Base-by-base conservation (phyloP, 92 coral and sea anemone species). In the Pocillopora grandis region DNA sequence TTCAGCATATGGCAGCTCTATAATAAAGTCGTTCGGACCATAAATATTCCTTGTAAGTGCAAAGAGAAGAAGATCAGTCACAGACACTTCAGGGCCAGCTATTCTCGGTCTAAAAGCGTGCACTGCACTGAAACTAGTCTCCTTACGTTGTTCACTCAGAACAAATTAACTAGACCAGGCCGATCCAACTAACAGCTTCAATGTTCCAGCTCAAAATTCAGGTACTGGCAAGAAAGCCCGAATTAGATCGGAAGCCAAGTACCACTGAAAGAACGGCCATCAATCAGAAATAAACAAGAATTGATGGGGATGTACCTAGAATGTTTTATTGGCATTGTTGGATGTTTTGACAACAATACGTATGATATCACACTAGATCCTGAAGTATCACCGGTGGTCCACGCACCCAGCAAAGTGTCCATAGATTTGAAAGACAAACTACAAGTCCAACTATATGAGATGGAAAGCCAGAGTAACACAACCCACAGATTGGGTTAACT, bases 61-160 rank as follows among this genome's bases (percentile, higher is more conserved):
- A 73, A 60, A 12, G 64, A 16, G 35, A 70, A 58, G 19, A 70
- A 70, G 56, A 35, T 70, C 18, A 35, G 87, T 84, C 71, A 78
- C 77, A n/a, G 87, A 88, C 62, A 70, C 84, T 23, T 3, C 67
- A 2, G 87, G 84, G 6, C 91, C 84, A 35, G 88, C 88, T 42
- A 88, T 88, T 37, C 78, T 83, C 70, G 88, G 88, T 18, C 20
- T 79, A 73, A 72, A 84, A 76, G 85, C 78, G 17, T 79, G 88
- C 79, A 79, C 61, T 37, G 86, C 82, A 35, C 88, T 84, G 48
- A 65, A 84, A 42, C 58, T 88, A 65, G 91, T 84, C 62, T 84
- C 88, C 31, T 79, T 72, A 14, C 91, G 84, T 21, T 84, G 88
- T 70, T 63, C 88, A 37, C 64, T 80, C 19, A 68, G 55, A 33